Base-by-base conservation (phyloP, 2,113 vertebrate species). In the Mesocricetus auratus region DNA sequence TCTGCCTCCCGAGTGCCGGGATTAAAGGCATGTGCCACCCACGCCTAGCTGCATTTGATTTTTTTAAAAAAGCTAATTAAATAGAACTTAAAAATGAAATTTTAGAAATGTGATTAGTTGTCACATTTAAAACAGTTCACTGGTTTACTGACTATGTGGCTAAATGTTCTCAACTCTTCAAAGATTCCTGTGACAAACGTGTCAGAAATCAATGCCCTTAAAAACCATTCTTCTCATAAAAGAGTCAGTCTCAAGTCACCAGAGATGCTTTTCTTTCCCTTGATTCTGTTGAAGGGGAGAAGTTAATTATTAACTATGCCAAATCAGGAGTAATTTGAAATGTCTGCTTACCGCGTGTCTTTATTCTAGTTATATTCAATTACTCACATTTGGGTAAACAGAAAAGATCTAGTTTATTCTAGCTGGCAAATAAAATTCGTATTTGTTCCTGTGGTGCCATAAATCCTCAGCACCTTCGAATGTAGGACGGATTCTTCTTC, bases 221-320 rank as follows among this genome's bases (percentile, higher is more conserved):
- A 98, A 98, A 97, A 97, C 21, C 86, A 96, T 97, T 86, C 93
- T 97, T n/a, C 4, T 96, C 98, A 96, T 97, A 96, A 97, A 96
- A 88, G 93, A 97, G 94, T 98, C 98, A 96, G 97, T 97, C 95
- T 92, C 89, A 96, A 68, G 93, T 98, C 93, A 89, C 60, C 0
- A 0, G 83, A 66, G 88, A 64, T 60, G 93, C 96, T 95, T 97
- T 94, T 95, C 8, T 64, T 7, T 26, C 95, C 96, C 89, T 96
- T 94, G 86, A 45, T 94, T n/a, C n/a, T 82, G n/a, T 91, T 83
- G 97, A 91, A 91, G n/a, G 64, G 94, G 71, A 98, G 97, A 98
- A 98, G 88, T 98, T 98, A 98, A 97, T 98, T 98, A 98, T 97
- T 97, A 96, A 79, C 81, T 86, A 42, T 94, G 62, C 64, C 73